Evolutionary conservation across 2,888 invertebrate genomes (phyloP).

Genomic region (Pollenia amentaria): DNA sequence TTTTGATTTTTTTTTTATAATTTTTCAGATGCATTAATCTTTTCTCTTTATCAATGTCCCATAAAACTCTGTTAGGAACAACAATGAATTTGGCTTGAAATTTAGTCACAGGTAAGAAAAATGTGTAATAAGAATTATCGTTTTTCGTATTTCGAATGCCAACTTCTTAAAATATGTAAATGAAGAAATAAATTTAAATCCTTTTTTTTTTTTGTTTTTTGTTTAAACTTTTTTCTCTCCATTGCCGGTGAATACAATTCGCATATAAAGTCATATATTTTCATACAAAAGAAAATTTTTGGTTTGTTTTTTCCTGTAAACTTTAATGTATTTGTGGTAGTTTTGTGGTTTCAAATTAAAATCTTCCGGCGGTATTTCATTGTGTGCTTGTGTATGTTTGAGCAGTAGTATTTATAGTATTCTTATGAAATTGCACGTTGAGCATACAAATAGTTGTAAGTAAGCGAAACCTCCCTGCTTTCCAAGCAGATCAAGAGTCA

Average conservation of each 20-base stretch:
- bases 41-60: slow-evolving; percentile 37
- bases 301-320: slow-evolving; percentile 28
- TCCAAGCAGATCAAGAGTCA: slow-evolving; percentile 79
- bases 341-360: slow-evolving; percentile 62
- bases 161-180: slow-evolving; percentile 85
- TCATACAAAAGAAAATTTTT: slow-evolving; percentile 48
- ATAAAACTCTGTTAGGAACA: slow-evolving; percentile 49
- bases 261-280: slow-evolving; percentile 71
- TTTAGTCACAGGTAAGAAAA: slow-evolving; percentile 51
- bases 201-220: slow-evolving; percentile 70
- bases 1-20: neutral
- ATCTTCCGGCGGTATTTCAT: slow-evolving; percentile 58
- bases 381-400: slow-evolving; percentile 9
- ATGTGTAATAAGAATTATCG: slow-evolving; percentile 70
- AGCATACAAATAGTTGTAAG: slow-evolving; percentile 78
- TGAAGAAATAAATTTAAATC: slow-evolving; percentile 85
- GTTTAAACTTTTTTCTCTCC: slow-evolving; percentile 11
- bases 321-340: slow-evolving; percentile 33
- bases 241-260: slow-evolving; percentile 70
- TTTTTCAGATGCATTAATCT: neutral
- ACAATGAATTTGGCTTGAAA: slow-evolving; percentile 68
- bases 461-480: slow-evolving; percentile 71
- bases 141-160: slow-evolving; percentile 72
- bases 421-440: slow-evolving; percentile 77
- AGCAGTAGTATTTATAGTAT: slow-evolving; percentile 48